Conservation (phyloP, 2,888 invertebrate species). For the Synanthedon myopaeformis region DNA sequence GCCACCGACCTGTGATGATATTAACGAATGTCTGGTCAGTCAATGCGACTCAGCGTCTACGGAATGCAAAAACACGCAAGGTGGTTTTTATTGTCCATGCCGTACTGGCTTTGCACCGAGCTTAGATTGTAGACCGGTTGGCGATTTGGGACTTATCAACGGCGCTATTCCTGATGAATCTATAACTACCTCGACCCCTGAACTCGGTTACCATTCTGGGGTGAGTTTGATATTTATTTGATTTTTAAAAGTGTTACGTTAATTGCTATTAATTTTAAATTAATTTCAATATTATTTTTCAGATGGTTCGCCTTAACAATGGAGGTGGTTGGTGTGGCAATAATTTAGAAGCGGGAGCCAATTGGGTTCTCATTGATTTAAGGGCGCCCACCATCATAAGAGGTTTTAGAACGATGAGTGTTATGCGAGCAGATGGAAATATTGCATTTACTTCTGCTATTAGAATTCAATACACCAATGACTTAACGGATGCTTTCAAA, state of each 20-base stretch:
- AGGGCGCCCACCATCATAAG: conserved; percentile 89
- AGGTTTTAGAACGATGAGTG: conserved; percentile 92
- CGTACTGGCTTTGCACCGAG: conserved; percentile 85
- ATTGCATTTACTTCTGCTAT: conserved; percentile 92
- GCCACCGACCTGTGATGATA: conserved; percentile 90
- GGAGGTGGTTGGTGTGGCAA: conserved; percentile 93
- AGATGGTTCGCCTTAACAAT: conserved; percentile 87
- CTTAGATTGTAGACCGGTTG: conserved; percentile 89
- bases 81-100: conserved; percentile 91
- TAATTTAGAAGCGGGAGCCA: conserved; percentile 85
- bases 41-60: conserved; percentile 93
- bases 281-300: conserved; percentile 13
- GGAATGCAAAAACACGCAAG: conserved; percentile 89
- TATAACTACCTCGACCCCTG: conserved; percentile 85
- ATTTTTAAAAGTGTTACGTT: neutral
- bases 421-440: conserved; percentile 83
- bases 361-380: conserved; percentile 89
- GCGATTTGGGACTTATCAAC: conserved; percentile 87
- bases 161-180: conserved; percentile 92
- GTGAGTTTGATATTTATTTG: conserved; percentile 51
- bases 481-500: conserved; percentile 88
- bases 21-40: conserved; percentile 89
- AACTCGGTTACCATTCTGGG: conserved; percentile 84
- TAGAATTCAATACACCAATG: conserved; percentile 88
- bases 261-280: neutral